phyloP scores from a whole-genome alignment of 30 jellyfish, hydroid and myxozoan genomes.

The Cassiopea andromeda region DNA sequence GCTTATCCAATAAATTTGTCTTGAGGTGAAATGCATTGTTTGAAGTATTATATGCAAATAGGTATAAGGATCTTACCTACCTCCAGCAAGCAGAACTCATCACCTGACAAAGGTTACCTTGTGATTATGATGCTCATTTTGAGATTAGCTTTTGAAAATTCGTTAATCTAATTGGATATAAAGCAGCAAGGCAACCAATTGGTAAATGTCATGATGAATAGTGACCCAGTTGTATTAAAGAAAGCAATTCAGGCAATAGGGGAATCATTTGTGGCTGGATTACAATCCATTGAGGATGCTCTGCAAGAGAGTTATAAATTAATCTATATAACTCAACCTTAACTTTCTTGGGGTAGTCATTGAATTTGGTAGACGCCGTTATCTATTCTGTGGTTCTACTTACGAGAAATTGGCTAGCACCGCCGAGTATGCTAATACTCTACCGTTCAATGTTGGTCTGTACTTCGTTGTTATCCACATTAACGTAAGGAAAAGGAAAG shows the following conservation, averaged over 20 bases:
- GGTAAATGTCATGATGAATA: slow-evolving; percentile 31
- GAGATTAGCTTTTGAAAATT: slow-evolving; percentile 45
- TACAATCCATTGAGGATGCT: slow-evolving; percentile 21
- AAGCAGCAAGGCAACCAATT: slow-evolving; percentile 51
- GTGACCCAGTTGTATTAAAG: slow-evolving; percentile 65
- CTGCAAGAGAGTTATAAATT: slow-evolving; percentile 26
- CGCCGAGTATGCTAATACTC: too few species aligned
- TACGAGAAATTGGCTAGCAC: too few species aligned
- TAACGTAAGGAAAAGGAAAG: slow-evolving; percentile 33
- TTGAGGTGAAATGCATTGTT: too few species aligned
- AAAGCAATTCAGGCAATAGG: background rate
- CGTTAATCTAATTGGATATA: slow-evolving; percentile 66
- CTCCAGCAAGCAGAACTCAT: slow-evolving; percentile 18
- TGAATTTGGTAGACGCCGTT: too few species aligned
- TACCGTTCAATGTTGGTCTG: slow-evolving; percentile 7
- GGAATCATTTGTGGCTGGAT: slow-evolving; percentile 42
- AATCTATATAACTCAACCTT: background rate
- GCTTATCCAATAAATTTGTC: too few species aligned
- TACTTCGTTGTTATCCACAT: slow-evolving; percentile 21
- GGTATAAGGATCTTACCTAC: background rate
- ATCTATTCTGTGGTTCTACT: too few species aligned
- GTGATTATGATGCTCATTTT: slow-evolving; percentile 49
- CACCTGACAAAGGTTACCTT: slow-evolving; percentile 38
- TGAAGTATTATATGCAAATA: too few species aligned
- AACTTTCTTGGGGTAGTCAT: background rate